phyloP scores from a whole-genome alignment of 2,888 invertebrate species.

The Drosophila fulvimacula region DNA sequence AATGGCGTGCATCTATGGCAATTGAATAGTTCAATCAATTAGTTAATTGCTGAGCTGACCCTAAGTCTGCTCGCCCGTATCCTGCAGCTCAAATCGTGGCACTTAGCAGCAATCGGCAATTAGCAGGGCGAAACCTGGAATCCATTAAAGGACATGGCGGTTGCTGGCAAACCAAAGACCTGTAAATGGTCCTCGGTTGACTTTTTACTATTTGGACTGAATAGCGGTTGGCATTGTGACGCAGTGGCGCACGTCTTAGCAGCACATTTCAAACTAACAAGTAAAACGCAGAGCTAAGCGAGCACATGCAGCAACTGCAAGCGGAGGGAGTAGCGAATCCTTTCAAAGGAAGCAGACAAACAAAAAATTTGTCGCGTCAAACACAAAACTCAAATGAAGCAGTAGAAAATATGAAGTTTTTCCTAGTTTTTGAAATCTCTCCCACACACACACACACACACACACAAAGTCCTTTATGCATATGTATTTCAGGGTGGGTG shows the following conservation, averaged over 20 bases:
- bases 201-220: conserved; percentile 25
- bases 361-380: conserved; percentile 62
- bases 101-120: conserved; percentile 72
- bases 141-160: conserved; percentile 31
- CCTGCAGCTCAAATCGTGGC: conserved; percentile 68
- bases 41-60: conserved; percentile 69
- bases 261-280: conserved; percentile 50
- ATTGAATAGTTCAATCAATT: conserved; percentile 80
- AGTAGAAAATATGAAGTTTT: conserved; percentile 72
- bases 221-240: conserved; percentile 22
- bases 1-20: conserved; percentile 57
- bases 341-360: conserved; percentile 37
- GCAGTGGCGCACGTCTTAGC: conserved; percentile 26
- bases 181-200: conserved; percentile 48
- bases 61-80: conserved; percentile 43
- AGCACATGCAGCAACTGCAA: neutral
- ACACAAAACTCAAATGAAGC: conserved; percentile 63
- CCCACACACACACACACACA: conserved; percentile 8
- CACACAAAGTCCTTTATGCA: conserved; percentile 3
- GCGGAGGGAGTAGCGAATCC: conserved; percentile 6
- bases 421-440: conserved; percentile 36
- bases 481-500: conserved; percentile 10
- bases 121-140: conserved; percentile 53
- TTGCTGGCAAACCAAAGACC: conserved; percentile 43
- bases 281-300: neutral